A percentile compares a stretch with the other conserved stretches of the same genome.
Conservation (phyloP, 1,140 invertebrate species). For the Drosophila nigrodunni region DNA sequence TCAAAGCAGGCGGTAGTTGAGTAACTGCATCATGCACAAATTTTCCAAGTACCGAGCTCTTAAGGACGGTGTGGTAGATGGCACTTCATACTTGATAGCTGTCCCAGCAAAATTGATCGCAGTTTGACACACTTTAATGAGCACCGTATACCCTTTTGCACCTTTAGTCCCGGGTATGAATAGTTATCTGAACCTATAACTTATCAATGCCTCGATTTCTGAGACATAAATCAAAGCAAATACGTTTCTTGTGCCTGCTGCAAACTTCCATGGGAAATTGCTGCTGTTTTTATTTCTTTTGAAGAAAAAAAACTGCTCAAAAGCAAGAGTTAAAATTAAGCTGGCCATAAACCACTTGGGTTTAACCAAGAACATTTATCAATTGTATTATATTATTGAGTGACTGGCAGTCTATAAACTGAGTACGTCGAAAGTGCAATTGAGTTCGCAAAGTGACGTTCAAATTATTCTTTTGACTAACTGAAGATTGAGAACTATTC, state of each 20-base stretch:
- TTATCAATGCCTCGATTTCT: conserved; percentile 36
- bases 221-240: conserved; percentile 19
- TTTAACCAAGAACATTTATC: conserved; percentile 18
- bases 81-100: too few relatives aligned
- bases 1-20: too few relatives aligned
- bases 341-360: conserved; percentile 20
- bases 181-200: conserved; percentile 22
- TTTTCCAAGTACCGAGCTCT: too few relatives aligned
- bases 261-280: background rate
- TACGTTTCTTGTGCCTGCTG: conserved; percentile 2
- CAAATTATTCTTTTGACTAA: background rate
- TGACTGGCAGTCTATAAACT: conserved; percentile 29
- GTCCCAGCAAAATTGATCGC: too few relatives aligned
- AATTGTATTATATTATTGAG: conserved; percentile 5
- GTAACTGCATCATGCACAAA: too few relatives aligned
- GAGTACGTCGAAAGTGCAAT: background rate
- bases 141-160: too few relatives aligned
- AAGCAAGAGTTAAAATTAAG: conserved; percentile 2
- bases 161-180: too few relatives aligned
- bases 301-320: background rate
- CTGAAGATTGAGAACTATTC: too few relatives aligned
- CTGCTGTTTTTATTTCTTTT: background rate
- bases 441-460: background rate
- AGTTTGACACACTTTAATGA: too few relatives aligned
- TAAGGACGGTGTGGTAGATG: too few relatives aligned